phyloP scores from a whole-genome alignment of 37 sponge, comb jelly and placozoan genomes.

The Haliclona indistincta region DNA sequence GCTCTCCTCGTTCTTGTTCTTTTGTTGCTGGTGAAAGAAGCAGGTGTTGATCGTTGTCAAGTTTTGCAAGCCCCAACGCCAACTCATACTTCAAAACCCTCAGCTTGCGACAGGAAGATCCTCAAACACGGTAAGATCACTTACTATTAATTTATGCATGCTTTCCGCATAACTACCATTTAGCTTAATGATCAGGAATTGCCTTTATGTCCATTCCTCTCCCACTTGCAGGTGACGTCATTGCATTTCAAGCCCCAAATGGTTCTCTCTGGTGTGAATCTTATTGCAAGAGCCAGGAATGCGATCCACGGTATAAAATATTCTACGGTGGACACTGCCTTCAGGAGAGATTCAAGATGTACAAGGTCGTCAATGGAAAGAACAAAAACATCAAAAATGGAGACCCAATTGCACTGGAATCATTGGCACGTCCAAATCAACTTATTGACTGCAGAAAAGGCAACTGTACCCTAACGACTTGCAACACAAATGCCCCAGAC shows the following conservation, averaged over 20 bases:
- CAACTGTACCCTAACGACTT: neutral
- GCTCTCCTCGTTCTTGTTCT: too few relatives aligned
- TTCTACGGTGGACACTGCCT: neutral
- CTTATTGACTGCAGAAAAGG: slow-evolving; percentile 8
- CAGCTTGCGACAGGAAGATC: too few relatives aligned
- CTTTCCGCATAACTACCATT: neutral
- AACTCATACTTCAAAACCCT: too few relatives aligned
- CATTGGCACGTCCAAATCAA: neutral
- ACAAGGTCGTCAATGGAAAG: neutral
- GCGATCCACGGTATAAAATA: neutral
- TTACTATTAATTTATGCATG: too few relatives aligned
- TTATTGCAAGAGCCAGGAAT: neutral
- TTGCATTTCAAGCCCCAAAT: neutral
- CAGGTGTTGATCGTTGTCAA: too few relatives aligned
- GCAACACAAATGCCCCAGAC: neutral
- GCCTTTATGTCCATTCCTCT: too few relatives aligned
- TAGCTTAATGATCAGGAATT: too few relatives aligned
- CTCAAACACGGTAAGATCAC: too few relatives aligned
- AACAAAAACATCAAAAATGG: slow-evolving; percentile 5
- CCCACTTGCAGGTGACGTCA: neutral
- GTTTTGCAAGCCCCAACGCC: too few relatives aligned
- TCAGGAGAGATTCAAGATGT: neutral
- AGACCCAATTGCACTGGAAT: neutral
- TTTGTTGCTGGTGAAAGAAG: too few relatives aligned
- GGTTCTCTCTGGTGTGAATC: neutral